Base-by-base conservation (phyloP, 2,797 vertebrate genomes). In the Heliangelus exortis region DNA sequence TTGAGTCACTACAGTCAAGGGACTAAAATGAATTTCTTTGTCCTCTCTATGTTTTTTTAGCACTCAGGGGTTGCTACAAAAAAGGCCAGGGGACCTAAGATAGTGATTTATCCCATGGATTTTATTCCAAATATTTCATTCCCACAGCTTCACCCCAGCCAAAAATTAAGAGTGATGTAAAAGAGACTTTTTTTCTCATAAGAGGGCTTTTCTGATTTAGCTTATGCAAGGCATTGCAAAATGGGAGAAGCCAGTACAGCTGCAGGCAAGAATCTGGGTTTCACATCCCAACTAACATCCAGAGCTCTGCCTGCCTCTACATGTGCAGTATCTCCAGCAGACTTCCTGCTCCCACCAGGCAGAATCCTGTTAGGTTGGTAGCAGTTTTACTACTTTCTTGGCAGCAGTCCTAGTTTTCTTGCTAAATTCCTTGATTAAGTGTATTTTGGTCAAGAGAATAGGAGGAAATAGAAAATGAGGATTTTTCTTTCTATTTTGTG, bases 321-420 rank as follows among this genome's bases (percentile, higher is more conserved):
- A 1, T 1, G 1, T 31, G 20, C 7, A 28, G 1, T 43, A 41
- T 50, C 16, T 79, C 45, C 65, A 58, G 43, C 1, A 3, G 12
- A 51, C 12, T 66, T 72, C 21, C 39, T 0, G 1, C 9, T 73
- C 29, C 23, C 12, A 87, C 12, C 15, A 63, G 25, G 15, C 20
- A 83, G 53, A 77, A 92, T 8, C 20, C 69, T 36, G 18, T 29
- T 63, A 71, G 20, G 3, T 9, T 81, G 7, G 28, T 62, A 68
- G 23, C 26, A 50, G 31, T 78, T 78, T 81, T 58, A 65, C 73
- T 72, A 16, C 15, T 68, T 71, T 72, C 12, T 82, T 87, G 1
- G 1, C 45, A 81, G 26, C 15, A 75, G 18, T 61, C n/a, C 10
- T n/a, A 16, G 7, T 62, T 90, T 69, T 19, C 48, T 79, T 67